phyloP scores from a whole-genome alignment of 2,113 vertebrate species.

The Carettochelys insculpta region DNA sequence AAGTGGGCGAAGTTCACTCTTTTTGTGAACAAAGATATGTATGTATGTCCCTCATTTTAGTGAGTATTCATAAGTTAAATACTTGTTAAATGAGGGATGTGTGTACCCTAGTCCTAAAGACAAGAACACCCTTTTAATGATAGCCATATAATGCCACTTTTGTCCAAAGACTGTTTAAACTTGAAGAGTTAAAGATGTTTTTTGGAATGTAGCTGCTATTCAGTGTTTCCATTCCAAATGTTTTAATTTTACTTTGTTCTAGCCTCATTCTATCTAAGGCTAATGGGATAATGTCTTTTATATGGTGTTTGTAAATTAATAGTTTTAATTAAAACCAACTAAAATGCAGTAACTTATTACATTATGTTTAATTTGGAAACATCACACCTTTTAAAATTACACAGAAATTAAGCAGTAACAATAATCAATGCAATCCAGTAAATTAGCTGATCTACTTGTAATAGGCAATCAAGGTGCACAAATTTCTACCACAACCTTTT shows the following conservation, averaged over 20 bases:
- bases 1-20: too few species aligned
- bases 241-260: constrained; percentile 15
- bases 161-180: background rate
- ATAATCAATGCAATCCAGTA: background rate
- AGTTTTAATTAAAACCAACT: constrained; percentile 28
- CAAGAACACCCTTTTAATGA: background rate
- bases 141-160: background rate
- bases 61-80: too few species aligned
- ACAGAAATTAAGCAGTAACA: background rate
- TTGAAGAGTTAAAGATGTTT: background rate
- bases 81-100: too few species aligned
- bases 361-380: background rate
- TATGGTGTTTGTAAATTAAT: constrained; percentile 42
- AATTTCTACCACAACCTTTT: background rate
- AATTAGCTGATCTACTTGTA: background rate
- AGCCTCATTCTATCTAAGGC: constrained; percentile 6
- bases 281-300: constrained; percentile 14
- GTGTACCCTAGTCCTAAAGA: background rate
- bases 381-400: background rate
- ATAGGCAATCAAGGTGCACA: background rate
- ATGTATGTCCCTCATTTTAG: too few species aligned
- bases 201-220: background rate
- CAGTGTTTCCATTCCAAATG: background rate
- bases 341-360: constrained; percentile 3
- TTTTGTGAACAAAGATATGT: too few species aligned